Evolutionary conservation across 2,888 invertebrate species (phyloP).

Genomic region (Gortyna flavago): DNA sequence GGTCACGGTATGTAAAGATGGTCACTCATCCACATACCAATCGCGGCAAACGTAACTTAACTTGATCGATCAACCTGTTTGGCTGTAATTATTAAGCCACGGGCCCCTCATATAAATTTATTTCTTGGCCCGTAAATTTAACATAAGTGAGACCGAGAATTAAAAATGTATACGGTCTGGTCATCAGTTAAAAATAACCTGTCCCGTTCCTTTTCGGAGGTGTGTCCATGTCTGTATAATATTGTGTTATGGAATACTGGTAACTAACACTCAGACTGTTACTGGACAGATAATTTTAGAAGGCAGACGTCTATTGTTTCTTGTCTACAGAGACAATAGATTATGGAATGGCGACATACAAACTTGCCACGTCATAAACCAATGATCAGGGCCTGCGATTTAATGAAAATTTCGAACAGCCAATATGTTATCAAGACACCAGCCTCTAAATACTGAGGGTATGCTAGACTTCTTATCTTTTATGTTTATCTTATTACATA

Average conservation of each 20-base stretch:
- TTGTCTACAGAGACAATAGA: background rate
- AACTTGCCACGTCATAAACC: background rate
- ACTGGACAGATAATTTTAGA: background rate
- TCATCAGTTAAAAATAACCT: background rate
- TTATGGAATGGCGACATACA: background rate
- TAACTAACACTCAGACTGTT: background rate
- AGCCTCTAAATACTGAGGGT: background rate
- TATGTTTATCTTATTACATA: background rate
- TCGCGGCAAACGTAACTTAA: no score
- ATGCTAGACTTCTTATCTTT: background rate
- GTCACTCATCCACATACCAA: no score
- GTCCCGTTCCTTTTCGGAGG: conserved; percentile 4
- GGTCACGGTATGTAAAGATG: no score
- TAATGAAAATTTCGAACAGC: background rate
- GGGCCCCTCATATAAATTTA: no score
- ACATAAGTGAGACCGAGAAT: background rate
- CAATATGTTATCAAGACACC: no score
- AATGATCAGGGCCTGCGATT: background rate
- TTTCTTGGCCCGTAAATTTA: background rate
- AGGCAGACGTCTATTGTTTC: no score
- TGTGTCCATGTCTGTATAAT: background rate
- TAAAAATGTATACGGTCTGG: conserved; percentile 9
- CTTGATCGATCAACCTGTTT: no score
- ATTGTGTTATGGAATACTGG: background rate
- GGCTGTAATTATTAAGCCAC: no score